Evolutionary conservation across 1,140 invertebrate genomes (phyloP), one percentile per base, ranked within the genome.

Genomic region (Drosophila jambulina): DNA sequence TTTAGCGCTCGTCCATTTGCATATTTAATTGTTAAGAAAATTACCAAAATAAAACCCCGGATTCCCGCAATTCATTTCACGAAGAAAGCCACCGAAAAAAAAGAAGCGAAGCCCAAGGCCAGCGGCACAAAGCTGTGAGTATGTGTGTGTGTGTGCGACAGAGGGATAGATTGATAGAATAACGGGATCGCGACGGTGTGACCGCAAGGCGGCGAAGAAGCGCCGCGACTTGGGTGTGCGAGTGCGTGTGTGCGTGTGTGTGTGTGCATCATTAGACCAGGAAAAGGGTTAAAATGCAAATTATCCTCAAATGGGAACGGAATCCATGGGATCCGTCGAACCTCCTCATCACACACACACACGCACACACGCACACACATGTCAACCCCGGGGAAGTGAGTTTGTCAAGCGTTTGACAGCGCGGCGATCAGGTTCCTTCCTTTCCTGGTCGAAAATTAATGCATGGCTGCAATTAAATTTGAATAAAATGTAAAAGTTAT

Each of bases 1-100:
- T 64, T 82, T 76, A 87, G 75, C 34, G 53, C 15, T 25, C 42
- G 51, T 21, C 43, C 56, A 86, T 86, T 86, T 87, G 70, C 83
- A 86, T 86, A 86, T 83, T 82, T 83, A 86, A 86, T 86, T 87
- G 83, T 63, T 23, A 77, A 74, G 83, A 87, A 86, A 86, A 86
- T 86, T 82, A 76, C 83, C 46, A 25, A 63, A 74, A 46, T 46
- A 81, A 38, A 59, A 60, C 62, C 32, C 54, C 19, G 27, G 45
- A 61, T 23, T 56, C 21, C 59, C 10, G 46, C 72, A 80, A 62
- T 70, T 40, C 57, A 69, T 60, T 60, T 49, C 34, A 40, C 46
- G 38, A 43, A 29, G 21, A 81, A 78, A 69, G 43, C 54, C n/a
- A 54, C 45, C 46, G 15, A 46, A 46, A 46, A 8, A 1, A 15